These are phyloP conservation scores for Odobenus rosmarus DNA, from an alignment of 2,113 vertebrate species.

Conservation along the genomic window DNA sequence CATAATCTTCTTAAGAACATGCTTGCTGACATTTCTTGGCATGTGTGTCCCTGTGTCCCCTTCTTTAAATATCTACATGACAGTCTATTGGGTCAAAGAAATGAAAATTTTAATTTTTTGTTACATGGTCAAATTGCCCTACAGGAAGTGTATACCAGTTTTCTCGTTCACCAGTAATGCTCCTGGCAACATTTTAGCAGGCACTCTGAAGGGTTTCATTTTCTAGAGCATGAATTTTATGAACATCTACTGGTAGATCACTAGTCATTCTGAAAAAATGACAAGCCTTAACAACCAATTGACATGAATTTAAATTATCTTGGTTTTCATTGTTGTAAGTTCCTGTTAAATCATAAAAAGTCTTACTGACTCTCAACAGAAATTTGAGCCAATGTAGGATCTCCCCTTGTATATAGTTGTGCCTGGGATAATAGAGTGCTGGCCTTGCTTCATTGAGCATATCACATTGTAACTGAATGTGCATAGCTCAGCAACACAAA, in stretches of 20 bases:
- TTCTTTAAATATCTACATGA: background rate
- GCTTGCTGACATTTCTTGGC: background rate
- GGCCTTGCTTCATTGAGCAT: constrained; percentile 51
- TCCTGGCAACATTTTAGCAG: background rate
- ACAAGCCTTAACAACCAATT: background rate
- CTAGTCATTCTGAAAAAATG: background rate
- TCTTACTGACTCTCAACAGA: background rate
- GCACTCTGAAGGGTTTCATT: background rate
- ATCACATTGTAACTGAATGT: constrained; percentile 5
- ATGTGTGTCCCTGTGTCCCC: background rate
- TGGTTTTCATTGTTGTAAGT: background rate
- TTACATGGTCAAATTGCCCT: background rate
- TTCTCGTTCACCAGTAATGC: background rate
- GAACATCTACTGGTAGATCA: background rate
- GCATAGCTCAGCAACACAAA: constrained; percentile 58
- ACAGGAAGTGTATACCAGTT: background rate
- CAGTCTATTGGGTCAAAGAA: background rate
- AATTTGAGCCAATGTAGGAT: background rate
- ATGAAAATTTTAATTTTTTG: background rate
- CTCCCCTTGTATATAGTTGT: background rate
- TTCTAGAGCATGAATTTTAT: background rate
- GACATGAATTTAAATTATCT: constrained; percentile 28
- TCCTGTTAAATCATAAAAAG: constrained; percentile 3
- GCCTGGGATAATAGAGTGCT: background rate
- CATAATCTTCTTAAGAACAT: background rate